Conservation (phyloP, 2,888 invertebrate species). For the Corbicula japonica region DNA sequence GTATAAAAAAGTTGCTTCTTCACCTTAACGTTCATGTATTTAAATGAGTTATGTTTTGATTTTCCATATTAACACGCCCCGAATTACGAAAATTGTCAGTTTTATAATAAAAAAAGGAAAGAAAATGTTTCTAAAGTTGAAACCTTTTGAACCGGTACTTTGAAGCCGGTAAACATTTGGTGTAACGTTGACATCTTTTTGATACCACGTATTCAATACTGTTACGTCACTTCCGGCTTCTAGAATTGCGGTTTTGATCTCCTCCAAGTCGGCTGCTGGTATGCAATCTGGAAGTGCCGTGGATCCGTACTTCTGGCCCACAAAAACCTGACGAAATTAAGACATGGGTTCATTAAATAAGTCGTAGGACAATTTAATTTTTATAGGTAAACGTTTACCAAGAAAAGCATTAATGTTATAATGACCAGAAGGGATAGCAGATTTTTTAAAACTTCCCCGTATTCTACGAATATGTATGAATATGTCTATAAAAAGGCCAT, state of each 20-base stretch:
- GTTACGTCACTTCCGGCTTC: conserved; percentile 63
- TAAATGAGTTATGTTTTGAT: no score
- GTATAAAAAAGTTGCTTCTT: no score
- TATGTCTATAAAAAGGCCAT: no score
- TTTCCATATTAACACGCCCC: no score
- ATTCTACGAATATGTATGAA: no score
- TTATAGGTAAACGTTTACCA: neutral
- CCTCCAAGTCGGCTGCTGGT: conserved; percentile 75
- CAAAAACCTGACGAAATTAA: conserved; percentile 75
- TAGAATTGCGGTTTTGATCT: conserved; percentile 69
- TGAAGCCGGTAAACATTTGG: conserved; percentile 81
- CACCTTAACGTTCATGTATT: no score
- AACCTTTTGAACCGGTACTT: conserved; percentile 30
- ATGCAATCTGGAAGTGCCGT: conserved; percentile 79
- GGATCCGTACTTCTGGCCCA: conserved; percentile 84
- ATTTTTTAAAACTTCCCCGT: no score
- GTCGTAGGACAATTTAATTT: neutral
- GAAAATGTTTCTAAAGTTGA: no score
- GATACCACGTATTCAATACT: conserved; percentile 79
- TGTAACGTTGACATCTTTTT: conserved; percentile 79
- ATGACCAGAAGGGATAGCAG: no score
- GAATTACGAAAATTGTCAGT: no score
- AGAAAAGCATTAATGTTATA: conserved; percentile 1
- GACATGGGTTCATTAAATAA: no score
- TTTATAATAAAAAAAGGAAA: no score